Percentiles rank a stretch among this genome's conserved stretches.
These are phyloP conservation scores for Leptodirus hochenwartii DNA, from an alignment of 2,888 invertebrate genomes.

Conservation along the genomic window DNA sequence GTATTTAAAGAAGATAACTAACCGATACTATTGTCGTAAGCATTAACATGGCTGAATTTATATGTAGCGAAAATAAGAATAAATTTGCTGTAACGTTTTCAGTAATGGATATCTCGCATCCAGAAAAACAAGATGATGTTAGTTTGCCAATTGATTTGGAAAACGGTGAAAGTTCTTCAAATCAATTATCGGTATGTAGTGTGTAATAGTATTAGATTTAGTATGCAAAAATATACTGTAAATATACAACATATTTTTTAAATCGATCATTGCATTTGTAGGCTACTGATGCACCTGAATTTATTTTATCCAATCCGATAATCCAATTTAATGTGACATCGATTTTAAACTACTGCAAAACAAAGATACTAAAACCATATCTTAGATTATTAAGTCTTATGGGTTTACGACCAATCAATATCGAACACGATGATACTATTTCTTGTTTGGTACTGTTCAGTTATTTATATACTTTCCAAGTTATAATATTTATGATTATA, in stretches of 20 bases:
- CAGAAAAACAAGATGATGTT: slow-evolving; percentile 10
- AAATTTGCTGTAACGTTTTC: too few relatives aligned
- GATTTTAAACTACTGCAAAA: slow-evolving; percentile 64
- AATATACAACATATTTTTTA: neutral
- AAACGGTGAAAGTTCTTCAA: neutral
- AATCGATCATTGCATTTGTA: slow-evolving; percentile 19
- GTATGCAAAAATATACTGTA: neutral
- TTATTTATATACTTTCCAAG: slow-evolving; percentile 47
- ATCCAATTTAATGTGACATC: slow-evolving; percentile 56
- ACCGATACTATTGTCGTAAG: too few relatives aligned
- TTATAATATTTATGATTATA: slow-evolving; percentile 43
- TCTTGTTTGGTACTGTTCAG: slow-evolving; percentile 40
- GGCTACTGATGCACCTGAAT: slow-evolving; percentile 53
- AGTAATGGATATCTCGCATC: slow-evolving; percentile 11
- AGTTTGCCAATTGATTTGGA: too few relatives aligned
- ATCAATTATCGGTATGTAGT: neutral
- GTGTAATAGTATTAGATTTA: neutral
- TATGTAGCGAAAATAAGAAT: too few relatives aligned
- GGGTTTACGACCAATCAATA: slow-evolving; percentile 51
- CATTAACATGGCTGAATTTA: too few relatives aligned
- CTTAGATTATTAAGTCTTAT: slow-evolving; percentile 52
- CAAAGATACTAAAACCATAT: slow-evolving; percentile 63
- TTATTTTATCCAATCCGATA: slow-evolving; percentile 27
- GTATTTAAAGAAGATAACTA: too few relatives aligned
- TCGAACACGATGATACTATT: slow-evolving; percentile 40